Evolutionary conservation across 2,113 vertebrate genomes (phyloP).

Genomic region (Gorilla gorilla): DNA sequence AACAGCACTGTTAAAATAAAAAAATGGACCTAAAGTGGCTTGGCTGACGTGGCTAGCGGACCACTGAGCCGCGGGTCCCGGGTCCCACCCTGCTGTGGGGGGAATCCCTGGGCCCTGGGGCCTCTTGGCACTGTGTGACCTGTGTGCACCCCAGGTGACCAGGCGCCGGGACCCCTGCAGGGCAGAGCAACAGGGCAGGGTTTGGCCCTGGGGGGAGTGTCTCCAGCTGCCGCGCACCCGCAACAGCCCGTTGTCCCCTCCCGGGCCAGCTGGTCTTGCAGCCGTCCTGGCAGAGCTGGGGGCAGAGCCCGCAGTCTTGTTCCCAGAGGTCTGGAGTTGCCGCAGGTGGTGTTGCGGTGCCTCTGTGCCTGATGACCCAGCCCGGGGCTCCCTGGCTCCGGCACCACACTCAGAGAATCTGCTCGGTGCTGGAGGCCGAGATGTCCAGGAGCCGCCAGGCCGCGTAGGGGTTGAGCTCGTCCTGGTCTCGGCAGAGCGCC

Average conservation of each 20-base stretch:
- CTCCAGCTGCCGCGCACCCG: not conserved
- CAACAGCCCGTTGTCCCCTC: not conserved
- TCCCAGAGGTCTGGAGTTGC: not conserved
- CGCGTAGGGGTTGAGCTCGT: constrained; percentile 93
- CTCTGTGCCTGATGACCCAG: not conserved
- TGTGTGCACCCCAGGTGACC: not conserved
- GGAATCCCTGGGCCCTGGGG: not conserved
- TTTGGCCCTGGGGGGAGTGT: not conserved
- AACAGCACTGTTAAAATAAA: constrained; percentile 42
- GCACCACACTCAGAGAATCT: constrained; percentile 89
- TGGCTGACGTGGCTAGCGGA: not conserved
- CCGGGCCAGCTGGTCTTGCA: not conserved
- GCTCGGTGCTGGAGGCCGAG: constrained; percentile 95
- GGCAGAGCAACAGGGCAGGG: not conserved
- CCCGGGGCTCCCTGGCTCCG: not conserved
- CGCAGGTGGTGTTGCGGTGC: not conserved
- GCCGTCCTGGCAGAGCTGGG: not conserved
- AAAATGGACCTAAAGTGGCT: not conserved
- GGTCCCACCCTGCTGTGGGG: not conserved
- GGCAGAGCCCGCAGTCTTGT: not conserved
- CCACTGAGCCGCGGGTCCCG: not conserved
- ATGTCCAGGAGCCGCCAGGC: constrained; percentile 98
- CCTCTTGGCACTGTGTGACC: not conserved
- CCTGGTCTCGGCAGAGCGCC: constrained; percentile 97
- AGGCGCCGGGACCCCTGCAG: not conserved